Evolutionary conservation across 2,113 vertebrate genomes (phyloP), one percentile per base, ranked within the genome.

Genomic region (Myotis yumanensis): DNA sequence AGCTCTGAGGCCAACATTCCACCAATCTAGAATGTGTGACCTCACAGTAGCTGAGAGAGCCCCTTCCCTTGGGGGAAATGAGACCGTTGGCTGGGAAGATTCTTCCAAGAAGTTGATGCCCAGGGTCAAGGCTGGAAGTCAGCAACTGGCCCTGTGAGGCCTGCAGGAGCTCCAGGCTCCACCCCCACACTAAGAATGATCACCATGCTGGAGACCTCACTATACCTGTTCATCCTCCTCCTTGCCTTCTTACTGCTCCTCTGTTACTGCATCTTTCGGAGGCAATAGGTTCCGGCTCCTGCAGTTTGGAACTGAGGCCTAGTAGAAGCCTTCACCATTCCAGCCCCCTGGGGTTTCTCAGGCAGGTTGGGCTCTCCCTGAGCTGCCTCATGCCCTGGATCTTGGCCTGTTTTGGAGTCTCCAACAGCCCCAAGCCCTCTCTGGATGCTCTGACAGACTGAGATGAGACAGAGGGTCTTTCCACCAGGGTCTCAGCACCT

Each of bases 191-290:
- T 35, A 30, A 62, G 35, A 71, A 81, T 87, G 90, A n/a, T 3
- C 75, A 14, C 37, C 86, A 73, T 86, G 48, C 64, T 87, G 69
- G n/a, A 11, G 32, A 25, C 25, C 37, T 23, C 93, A 25, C 25
- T 95, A 14, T 68, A 4, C 32, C 8, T 90, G n/a, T 52, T 20
- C 28, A 11, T 93, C 54, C 0, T 82, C 62, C 46, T 90, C 73
- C 8, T 95, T 17, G 10, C 14, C 76, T 46, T 66, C 54, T 62
- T 91, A 14, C 1, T 93, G 40, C 30, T 89, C 30, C 51, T 95
- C 79, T 89, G 94, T 75, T 91, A 93, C 57, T 95, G 43, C n/a
- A 1, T 94, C 54, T 93, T 62, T 84, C 57, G 0, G 86, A 30
- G 79, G 82, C 8, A 85, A 48, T 85, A 91, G 8, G 6, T 64